These are phyloP conservation scores for Papilio polytes DNA, from an alignment of 1,140 invertebrate species.

Conservation along the genomic window DNA sequence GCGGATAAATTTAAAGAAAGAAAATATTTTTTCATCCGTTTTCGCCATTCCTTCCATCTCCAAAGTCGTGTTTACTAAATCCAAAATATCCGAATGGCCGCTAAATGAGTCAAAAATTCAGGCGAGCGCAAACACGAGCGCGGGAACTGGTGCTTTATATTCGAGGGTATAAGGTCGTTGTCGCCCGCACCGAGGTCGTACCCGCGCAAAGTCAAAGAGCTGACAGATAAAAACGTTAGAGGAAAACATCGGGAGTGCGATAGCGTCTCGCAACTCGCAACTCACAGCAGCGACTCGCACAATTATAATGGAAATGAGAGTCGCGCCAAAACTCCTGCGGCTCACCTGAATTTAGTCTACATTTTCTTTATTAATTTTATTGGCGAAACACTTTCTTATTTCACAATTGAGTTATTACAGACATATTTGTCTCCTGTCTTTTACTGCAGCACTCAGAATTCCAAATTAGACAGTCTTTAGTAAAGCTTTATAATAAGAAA, in stretches of 20 bases:
- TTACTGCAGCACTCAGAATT: no score
- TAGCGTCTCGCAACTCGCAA: constrained; percentile 34
- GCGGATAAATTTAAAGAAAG: constrained; percentile 15
- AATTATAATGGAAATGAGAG: constrained; percentile 39
- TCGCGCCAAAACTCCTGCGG: constrained; percentile 1
- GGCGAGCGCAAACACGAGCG: constrained; percentile 45
- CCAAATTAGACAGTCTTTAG: no score
- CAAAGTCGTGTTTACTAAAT: constrained; percentile 70
- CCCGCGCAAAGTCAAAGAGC: constrained; percentile 72
- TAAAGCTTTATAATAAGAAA: no score
- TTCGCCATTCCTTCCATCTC: constrained; percentile 59
- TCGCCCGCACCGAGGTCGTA: constrained; percentile 55
- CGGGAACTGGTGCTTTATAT: constrained; percentile 55
- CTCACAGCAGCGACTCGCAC: background rate
- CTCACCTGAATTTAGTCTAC: background rate
- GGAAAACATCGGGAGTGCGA: constrained; percentile 72
- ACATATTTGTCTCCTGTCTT: no score
- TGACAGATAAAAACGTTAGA: constrained; percentile 76
- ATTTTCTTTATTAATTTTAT: background rate
- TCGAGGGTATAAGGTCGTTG: constrained; percentile 55
- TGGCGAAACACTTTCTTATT: background rate
- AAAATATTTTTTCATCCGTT: constrained; percentile 40
- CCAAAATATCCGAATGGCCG: constrained; percentile 72
- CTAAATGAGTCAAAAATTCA: constrained; percentile 78
- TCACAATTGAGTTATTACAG: no score